phyloP scores from a whole-genome alignment of 2,888 invertebrate genomes.

The Calliopum simillimum region DNA sequence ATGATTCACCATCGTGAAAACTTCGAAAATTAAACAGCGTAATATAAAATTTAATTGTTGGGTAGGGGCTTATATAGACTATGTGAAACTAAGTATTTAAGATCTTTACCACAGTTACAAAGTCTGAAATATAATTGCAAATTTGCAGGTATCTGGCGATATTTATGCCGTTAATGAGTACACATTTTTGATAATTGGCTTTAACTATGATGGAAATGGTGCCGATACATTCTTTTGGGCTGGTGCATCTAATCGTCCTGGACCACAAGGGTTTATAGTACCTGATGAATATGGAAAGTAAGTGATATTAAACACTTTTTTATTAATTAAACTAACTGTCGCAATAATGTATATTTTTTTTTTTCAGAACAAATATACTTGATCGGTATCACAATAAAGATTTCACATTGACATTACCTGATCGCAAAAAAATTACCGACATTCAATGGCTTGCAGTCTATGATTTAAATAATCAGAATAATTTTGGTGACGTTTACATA shows the following conservation, averaged over 20 bases:
- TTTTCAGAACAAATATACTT: conserved; percentile 81
- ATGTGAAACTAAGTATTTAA: no score
- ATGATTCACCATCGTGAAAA: no score
- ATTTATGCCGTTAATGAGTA: conserved; percentile 90
- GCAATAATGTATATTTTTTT: background rate
- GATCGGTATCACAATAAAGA: conserved; percentile 89
- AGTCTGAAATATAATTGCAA: no score
- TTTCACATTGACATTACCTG: conserved; percentile 83
- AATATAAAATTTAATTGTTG: no score
- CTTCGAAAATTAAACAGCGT: no score
- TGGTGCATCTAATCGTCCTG: conserved; percentile 86
- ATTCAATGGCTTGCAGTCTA: conserved; percentile 92
- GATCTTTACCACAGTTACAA: no score
- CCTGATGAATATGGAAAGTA: conserved; percentile 89
- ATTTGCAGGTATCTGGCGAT: conserved; percentile 80
- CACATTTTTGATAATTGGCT: conserved; percentile 82
- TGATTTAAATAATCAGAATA: conserved; percentile 86
- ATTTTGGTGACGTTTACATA: conserved; percentile 90
- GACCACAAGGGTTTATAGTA: conserved; percentile 91
- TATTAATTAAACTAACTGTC: background rate
- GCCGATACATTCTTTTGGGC: conserved; percentile 95
- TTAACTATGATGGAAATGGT: conserved; percentile 91
- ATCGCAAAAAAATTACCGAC: conserved; percentile 86
- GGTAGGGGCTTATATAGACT: no score
- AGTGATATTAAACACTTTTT: conserved; percentile 54